phyloP scores from a whole-genome alignment of 2,113 vertebrate genomes.

The Podilymbus podiceps region DNA sequence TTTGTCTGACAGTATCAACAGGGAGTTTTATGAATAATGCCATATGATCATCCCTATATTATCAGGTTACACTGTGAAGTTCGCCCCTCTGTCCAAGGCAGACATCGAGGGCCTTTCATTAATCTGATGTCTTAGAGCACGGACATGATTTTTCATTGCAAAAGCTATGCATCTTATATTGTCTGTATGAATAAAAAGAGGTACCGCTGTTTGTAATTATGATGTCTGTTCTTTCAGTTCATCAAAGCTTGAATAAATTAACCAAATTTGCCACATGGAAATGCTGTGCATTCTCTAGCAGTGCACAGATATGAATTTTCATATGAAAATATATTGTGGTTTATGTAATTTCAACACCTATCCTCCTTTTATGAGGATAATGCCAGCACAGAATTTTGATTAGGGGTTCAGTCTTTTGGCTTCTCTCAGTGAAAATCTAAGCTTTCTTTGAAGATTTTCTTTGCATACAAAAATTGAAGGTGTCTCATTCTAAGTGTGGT shows the following conservation, averaged over 20 bases:
- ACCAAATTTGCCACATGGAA: not conserved
- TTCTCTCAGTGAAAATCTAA: not conserved
- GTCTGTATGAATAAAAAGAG: constrained; percentile 72
- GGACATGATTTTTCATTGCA: constrained; percentile 56
- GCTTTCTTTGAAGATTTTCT: not conserved
- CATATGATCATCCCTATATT: not conserved
- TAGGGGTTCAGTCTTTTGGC: not conserved
- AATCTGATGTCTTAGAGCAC: constrained; percentile 47
- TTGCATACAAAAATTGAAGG: not conserved
- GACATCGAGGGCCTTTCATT: constrained; percentile 29
- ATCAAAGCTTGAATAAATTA: not conserved
- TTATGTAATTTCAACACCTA: not conserved
- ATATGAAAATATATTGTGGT: not conserved
- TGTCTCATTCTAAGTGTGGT: not conserved
- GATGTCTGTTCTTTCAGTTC: not conserved
- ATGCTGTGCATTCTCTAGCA: not conserved
- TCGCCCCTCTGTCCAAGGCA: constrained; percentile 44
- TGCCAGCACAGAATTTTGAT: not conserved
- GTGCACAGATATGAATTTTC: not conserved
- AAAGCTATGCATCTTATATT: constrained; percentile 75
- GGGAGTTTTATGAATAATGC: not conserved
- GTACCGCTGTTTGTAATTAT: constrained; percentile 41
- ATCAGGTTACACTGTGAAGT: constrained; percentile 74
- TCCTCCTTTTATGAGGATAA: not conserved
- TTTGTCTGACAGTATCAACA: not conserved